Base-by-base conservation (phyloP, 23 tunicate genomes). In the Botrylloides violaceus region DNA sequence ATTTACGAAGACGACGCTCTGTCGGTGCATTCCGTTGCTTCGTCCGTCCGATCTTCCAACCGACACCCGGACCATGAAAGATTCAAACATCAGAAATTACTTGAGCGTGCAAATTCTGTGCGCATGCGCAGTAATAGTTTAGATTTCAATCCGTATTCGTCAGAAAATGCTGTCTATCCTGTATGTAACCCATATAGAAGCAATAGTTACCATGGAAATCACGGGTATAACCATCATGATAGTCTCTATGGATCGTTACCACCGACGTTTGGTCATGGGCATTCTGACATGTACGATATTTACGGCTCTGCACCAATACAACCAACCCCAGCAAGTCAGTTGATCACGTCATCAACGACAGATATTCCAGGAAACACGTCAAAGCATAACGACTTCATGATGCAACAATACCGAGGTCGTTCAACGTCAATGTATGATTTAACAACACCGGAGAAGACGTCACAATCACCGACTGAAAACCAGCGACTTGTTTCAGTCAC, bases 1-100 rank as follows among this genome's bases (percentile, higher is more conserved):
- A 80, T 80, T 22, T 80, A 80, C 38, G 90, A 83, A 34, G 90
- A 76, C 66, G 74, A 68, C 29, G 56, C 71, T n/a, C 32, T 68
- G 38, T 83, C 90, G 3, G 77, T 83, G 3, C 58, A 58, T 15
- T 83, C 90, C 25, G 57, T 34, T 34, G 71, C 77, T 6, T 83
- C 90, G 29, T 71, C 66, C 20, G 23, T 68, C 1, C 78, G 90
- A 27, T 83, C 90, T 1, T 31, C 82, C 23, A 83, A 60, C 47
- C 63, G 90, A 24, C 82, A 83, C 58, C 82, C 82, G 2, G 90
- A 71, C 19, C 90, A 77, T 53, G 70, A 49, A 61, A 2, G 39
- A 3, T 49, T 47, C 63, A 83, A 77, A 70, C 76, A 64, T 36
- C 68, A 76, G 71, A 82, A 82, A 29, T 12, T 76, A 9, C 58